Evolutionary conservation across 2,797 vertebrate genomes (phyloP).

Genomic region (Bovichtus variegatus): DNA sequence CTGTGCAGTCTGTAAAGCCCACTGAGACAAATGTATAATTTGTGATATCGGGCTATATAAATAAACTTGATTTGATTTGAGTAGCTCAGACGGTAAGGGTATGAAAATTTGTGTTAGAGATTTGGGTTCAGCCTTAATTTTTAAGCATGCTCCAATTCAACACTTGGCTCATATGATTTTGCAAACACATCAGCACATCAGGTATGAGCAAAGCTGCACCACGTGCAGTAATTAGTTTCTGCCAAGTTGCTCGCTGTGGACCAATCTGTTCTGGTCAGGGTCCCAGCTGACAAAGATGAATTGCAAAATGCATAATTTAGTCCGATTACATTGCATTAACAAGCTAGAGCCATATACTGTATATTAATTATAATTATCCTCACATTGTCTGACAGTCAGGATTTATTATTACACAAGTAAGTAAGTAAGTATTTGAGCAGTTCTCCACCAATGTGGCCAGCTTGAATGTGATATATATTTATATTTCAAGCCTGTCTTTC

Average conservation of each 20-base stretch:
- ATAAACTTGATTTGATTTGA: too few relatives aligned
- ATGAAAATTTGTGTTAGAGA: background rate
- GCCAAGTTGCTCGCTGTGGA: background rate
- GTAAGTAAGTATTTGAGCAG: slow-evolving; percentile 3
- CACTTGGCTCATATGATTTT: background rate
- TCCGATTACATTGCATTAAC: background rate
- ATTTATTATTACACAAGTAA: background rate
- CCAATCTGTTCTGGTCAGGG: background rate
- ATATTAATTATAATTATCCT: background rate
- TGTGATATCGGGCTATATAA: too few relatives aligned
- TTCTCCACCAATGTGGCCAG: slow-evolving; percentile 16
- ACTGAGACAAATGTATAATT: too few relatives aligned
- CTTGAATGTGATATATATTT: slow-evolving; percentile 9
- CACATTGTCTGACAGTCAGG: background rate
- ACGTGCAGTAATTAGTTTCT: background rate
- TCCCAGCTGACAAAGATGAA: background rate
- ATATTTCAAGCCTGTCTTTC: background rate
- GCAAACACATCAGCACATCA: background rate
- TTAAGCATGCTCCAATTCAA: background rate
- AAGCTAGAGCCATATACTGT: background rate
- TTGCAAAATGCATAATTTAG: background rate
- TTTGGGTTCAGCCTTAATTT: background rate
- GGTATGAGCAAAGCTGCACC: background rate
- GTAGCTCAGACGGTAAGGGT: too few relatives aligned
- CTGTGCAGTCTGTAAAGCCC: too few relatives aligned